phyloP scores from a whole-genome alignment of 2,797 vertebrate genomes.

The Chiloscyllium punctatum region DNA sequence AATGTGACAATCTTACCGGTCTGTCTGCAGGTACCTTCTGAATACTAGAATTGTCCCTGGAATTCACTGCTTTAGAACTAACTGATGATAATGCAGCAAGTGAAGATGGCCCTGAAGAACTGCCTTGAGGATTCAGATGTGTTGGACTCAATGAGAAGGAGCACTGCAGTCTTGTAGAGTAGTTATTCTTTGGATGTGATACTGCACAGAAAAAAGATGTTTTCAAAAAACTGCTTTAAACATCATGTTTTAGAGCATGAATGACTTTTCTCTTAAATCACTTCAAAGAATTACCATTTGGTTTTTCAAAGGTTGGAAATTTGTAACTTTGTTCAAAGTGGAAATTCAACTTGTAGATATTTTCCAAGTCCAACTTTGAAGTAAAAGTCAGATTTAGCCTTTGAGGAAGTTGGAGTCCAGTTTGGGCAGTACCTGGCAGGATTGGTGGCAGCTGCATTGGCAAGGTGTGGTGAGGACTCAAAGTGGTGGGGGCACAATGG shows the following conservation, averaged over 20 bases:
- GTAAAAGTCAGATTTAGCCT: too few species aligned
- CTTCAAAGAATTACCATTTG: too few species aligned
- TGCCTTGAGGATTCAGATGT: conserved; percentile 40
- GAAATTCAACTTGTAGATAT: too few species aligned
- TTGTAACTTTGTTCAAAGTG: too few species aligned
- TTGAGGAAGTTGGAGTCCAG: too few species aligned
- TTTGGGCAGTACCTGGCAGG: too few species aligned
- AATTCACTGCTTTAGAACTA: conserved; percentile 47
- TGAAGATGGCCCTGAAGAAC: conserved; percentile 49
- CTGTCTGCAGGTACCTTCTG: conserved; percentile 51
- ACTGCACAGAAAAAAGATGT: conserved; percentile 48
- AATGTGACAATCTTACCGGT: conserved; percentile 52
- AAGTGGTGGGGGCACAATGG: too few species aligned
- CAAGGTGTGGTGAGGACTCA: too few species aligned
- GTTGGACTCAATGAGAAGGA: conserved; percentile 52
- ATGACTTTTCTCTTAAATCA: neutral
- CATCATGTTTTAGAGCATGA: neutral
- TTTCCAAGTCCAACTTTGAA: too few species aligned
- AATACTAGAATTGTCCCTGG: conserved; percentile 42
- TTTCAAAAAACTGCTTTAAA: conserved; percentile 1
- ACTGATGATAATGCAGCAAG: conserved; percentile 48
- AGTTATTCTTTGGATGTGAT: conserved; percentile 68
- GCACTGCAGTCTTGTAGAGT: conserved; percentile 59
- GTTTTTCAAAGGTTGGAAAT: neutral
- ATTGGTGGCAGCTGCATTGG: too few species aligned